Percentiles rank a stretch among this genome's conserved stretches.
Conservation (phyloP, 2,888 invertebrate species). For the Metacarcinus magister region DNA sequence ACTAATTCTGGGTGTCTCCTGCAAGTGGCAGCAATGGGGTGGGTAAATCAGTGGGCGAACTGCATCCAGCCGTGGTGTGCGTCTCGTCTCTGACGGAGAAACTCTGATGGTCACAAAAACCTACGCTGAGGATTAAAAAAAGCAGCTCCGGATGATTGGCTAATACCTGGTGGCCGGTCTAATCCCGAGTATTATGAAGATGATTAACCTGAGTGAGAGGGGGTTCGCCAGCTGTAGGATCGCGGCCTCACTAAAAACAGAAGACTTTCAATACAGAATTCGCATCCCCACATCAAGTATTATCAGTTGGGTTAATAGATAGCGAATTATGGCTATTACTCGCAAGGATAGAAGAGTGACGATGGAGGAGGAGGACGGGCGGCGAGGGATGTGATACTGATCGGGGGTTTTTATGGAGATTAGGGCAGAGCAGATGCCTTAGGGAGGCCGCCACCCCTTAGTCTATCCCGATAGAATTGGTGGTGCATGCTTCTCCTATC, state of each 20-base stretch:
- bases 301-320: slow-evolving; percentile 4
- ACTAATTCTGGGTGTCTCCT: background rate
- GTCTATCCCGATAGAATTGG: background rate
- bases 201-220: background rate
- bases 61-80: background rate
- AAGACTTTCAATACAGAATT: slow-evolving; percentile 42
- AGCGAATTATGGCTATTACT: slow-evolving; percentile 6
- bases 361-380: background rate
- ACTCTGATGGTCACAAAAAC: background rate
- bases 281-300: background rate
- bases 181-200: background rate
- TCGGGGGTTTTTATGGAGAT: slow-evolving; percentile 20
- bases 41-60: background rate
- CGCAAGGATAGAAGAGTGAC: background rate
- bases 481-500: background rate
- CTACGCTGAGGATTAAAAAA: background rate
- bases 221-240: background rate
- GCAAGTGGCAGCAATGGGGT: background rate
- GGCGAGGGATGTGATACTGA: slow-evolving; percentile 15
- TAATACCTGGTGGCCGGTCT: slow-evolving; percentile 17
- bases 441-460: background rate
- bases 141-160: slow-evolving; percentile 5
- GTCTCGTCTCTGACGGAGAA: background rate
- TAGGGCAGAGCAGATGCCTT: background rate
- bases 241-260: background rate